Evolutionary conservation across 2,797 vertebrate species (phyloP), one percentile per base, ranked within the genome.

Genomic region (Sciurus carolinensis): DNA sequence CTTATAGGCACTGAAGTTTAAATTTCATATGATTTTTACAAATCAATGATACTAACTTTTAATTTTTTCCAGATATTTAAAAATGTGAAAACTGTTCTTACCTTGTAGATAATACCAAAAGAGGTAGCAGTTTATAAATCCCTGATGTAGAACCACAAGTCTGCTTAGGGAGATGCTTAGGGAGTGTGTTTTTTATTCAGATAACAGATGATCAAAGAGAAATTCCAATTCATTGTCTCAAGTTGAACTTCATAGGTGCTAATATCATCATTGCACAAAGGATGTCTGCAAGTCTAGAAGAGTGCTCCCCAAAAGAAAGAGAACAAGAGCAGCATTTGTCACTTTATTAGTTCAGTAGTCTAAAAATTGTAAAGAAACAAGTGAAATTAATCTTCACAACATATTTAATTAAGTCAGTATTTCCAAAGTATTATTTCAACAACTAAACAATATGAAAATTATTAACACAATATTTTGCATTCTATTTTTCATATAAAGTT

Each of bases 1-100:
- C 71, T 54, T 30, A 73, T 24, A 52, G 85, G 54, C 2, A 30
- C 22, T 28, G 18, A 91, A 72, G 90, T 85, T 52, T n/a, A 44
- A 87, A 87, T 87, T 81, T 71, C 36, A 67, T 85, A 6, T 75
- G 44, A 59, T 79, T 96, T 88, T 87, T 86, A 59, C 26, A 36
- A 8, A 77, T 64, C 66, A n/a, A 42, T 82, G 87, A 76, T 80
- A 18, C 3, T 67, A 47, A 50, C 80, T 24, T 84, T 20, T 52
- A 2, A 12, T 85, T 83, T 83, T 87, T 81, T 47, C 12, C n/a
- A 82, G 15, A 26, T 44, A 73, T 86, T 93, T 91, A 83, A 93
- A 94, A 62, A 50, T 42, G 30, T 15, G 75, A 80, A 75, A 54
- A 26, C 9, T 59, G n/a, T 33, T 91, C 59, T 87, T 93, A 76